A percentile compares a stretch with the other conserved stretches of the same genome.
phyloP scores from a whole-genome alignment of 2,888 invertebrate genomes.

The Pinctada fucata region DNA sequence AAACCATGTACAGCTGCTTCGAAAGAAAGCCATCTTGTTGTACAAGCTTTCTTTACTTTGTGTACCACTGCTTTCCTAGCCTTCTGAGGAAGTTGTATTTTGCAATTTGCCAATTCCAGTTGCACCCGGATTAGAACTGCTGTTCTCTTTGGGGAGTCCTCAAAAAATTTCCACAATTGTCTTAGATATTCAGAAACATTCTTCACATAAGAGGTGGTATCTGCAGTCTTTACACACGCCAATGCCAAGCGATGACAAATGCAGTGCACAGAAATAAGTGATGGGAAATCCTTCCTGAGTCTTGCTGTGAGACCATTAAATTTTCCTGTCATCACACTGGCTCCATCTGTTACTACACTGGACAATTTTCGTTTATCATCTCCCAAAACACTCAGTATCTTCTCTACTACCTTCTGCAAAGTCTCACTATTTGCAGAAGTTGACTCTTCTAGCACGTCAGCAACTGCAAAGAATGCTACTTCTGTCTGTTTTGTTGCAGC shows the following conservation, averaged over 20 bases:
- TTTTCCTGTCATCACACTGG: constrained; percentile 20
- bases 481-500: not conserved
- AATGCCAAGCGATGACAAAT: constrained; percentile 47
- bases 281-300: constrained; percentile 28
- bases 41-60: constrained; percentile 40
- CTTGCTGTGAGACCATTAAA: constrained; percentile 33
- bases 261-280: constrained; percentile 44
- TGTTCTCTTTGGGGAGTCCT: constrained; percentile 49
- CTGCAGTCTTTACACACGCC: constrained; percentile 40
- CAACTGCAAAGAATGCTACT: constrained; percentile 15
- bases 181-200: constrained; percentile 35
- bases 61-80: constrained; percentile 28
- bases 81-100: constrained; percentile 12
- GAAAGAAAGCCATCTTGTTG: constrained; percentile 50
- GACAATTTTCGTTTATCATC: constrained; percentile 1
- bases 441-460: constrained; percentile 14
- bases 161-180: constrained; percentile 46
- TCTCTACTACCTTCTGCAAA: constrained; percentile 14
- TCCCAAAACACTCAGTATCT: not conserved
- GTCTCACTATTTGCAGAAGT: constrained; percentile 19
- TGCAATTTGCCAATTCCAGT: constrained; percentile 25
- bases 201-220: constrained; percentile 38
- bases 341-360: constrained; percentile 28
- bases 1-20: constrained; percentile 42
- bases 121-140: constrained; percentile 44